Evolutionary conservation across 2,888 invertebrate genomes (phyloP), one percentile per base, ranked within the genome.

Genomic region (Oxyscelio sp.): DNA sequence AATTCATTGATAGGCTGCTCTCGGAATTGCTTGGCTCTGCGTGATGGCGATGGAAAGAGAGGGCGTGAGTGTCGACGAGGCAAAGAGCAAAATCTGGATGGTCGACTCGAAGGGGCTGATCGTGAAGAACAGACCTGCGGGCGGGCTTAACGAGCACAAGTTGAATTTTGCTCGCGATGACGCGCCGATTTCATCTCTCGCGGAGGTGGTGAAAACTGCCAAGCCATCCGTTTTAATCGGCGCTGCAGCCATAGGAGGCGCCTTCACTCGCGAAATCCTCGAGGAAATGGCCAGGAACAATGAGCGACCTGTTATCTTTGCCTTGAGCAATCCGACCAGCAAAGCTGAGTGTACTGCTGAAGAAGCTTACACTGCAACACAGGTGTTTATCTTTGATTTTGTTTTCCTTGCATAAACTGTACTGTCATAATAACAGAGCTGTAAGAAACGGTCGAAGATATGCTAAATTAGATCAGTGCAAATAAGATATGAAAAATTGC

Each of bases 271-370:
- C 21, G 96, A 97, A 88, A 97, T 99, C 90, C 95, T 99, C 71
- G 95, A 96, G 90, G 96, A 96, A 92, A 99, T 99, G 99, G 98
- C 96, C 13, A 95, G 95, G 65, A 95, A 96, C 92, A 98, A 98
- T 94, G 96, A 97, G 21, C 95, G 95, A 68, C 99, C 99, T 1
- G 97, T 99, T 84, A 98, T 99, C 90, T 99, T 99, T 94, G 99
- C 99, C 11, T 96, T 99, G 56, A 99, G 99, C 93, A 99, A 99
- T 95, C 99, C 99, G 70, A 99, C 99, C 70, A 96, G 96, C 94
- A 99, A 99, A 95, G 99, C 99, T 0, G 99, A 99, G 95, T 99
- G 99, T 93, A 99, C 99, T n/a, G 99, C 99, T n/a, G 98, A 99
- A 94, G 96, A 98, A 90, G 99, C 99, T 3, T 99, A 99, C 94